phyloP scores from a whole-genome alignment of 2,113 vertebrate genomes.

The Nothocercus julius region DNA sequence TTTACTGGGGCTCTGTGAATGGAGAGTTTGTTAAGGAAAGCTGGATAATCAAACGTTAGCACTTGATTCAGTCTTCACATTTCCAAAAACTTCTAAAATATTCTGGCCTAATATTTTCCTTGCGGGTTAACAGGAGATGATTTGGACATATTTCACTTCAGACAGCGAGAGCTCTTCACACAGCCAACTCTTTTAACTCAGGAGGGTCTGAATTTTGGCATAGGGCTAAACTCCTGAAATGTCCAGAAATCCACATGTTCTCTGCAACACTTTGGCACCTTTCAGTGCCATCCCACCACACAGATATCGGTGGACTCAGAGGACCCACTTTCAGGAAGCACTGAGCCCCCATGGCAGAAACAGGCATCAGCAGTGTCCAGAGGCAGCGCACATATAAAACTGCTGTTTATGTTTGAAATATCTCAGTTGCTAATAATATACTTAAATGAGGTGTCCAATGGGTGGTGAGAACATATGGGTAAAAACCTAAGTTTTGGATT shows the following conservation, averaged over 20 bases:
- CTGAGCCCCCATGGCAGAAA: rapidly evolving
- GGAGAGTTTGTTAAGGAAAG: conserved; percentile 27
- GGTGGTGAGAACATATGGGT: not conserved
- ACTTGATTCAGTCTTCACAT: not conserved
- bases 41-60: conserved; percentile 3
- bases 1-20: not conserved
- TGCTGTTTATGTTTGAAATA: not conserved
- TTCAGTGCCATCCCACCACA: rapidly evolving
- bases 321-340: not conserved
- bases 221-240: not conserved
- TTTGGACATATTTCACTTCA: not conserved
- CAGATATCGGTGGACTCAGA: rapidly evolving
- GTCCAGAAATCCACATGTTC: not conserved
- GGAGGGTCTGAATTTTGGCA: not conserved
- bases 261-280: not conserved
- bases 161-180: not conserved
- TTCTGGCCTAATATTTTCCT: conserved; percentile 19
- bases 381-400: not conserved
- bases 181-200: not conserved
- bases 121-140: not conserved
- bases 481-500: not conserved
- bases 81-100: conserved; percentile 31
- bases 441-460: not conserved
- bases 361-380: rapidly evolving
- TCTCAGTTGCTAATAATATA: not conserved